These are phyloP conservation scores for Pararge aegeria DNA, from an alignment of 1,140 invertebrate genomes.

Conservation along the genomic window DNA sequence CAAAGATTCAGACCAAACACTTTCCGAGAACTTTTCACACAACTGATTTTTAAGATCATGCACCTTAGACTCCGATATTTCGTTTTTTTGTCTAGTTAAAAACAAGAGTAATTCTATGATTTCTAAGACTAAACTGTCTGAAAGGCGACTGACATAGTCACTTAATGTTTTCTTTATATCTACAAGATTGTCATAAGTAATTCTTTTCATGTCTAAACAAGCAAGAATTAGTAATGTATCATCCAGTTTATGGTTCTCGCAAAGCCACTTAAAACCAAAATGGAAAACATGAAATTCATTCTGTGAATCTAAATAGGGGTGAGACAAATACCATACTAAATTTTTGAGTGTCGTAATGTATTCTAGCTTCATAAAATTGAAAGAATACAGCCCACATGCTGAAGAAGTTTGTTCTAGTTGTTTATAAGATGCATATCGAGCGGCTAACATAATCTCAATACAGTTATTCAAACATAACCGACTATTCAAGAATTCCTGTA, in stretches of 20 bases:
- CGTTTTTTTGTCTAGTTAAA: slow-evolving; percentile 25
- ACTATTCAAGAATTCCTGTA: slow-evolving; percentile 53
- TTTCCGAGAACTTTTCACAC: slow-evolving; percentile 52
- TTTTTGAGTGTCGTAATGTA: slow-evolving; percentile 50
- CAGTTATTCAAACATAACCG: slow-evolving; percentile 39
- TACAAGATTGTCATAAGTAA: slow-evolving; percentile 39
- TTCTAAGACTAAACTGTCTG: slow-evolving; percentile 52
- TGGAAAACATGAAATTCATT: slow-evolving; percentile 59
- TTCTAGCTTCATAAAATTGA: slow-evolving; percentile 57
- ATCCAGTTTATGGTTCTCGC: slow-evolving; percentile 43
- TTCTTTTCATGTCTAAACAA: slow-evolving; percentile 56
- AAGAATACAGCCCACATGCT: slow-evolving; percentile 52
- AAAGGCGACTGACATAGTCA: slow-evolving; percentile 27
- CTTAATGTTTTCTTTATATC: slow-evolving; percentile 41
- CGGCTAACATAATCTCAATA: slow-evolving; percentile 53
- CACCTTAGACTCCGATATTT: slow-evolving; percentile 32
- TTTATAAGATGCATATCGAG: slow-evolving; percentile 44
- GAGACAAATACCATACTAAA: slow-evolving; percentile 65
- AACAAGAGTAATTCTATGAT: slow-evolving; percentile 52
- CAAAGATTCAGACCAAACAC: slow-evolving; percentile 55
- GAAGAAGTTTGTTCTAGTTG: slow-evolving; percentile 50
- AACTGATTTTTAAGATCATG: slow-evolving; percentile 32
- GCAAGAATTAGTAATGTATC: slow-evolving; percentile 57
- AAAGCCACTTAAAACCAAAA: slow-evolving; percentile 63
- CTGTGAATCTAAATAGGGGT: slow-evolving; percentile 55